A percentile compares a stretch with the other conserved stretches of the same genome.
Conservation (phyloP, 2,888 invertebrate genomes). For the Anthophora plumipes region DNA sequence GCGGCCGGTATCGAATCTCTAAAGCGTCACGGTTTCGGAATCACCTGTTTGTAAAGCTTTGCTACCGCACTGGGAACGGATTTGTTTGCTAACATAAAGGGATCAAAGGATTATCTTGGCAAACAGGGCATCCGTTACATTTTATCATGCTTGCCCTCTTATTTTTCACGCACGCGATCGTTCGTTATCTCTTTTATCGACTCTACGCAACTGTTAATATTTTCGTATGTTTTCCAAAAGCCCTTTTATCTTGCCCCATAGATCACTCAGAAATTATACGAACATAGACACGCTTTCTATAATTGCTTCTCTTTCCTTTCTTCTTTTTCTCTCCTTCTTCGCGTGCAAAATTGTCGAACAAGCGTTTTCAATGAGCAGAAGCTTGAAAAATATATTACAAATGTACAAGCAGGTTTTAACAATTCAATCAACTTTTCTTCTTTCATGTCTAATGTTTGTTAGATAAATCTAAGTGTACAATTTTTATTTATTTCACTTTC, state of each 20-base stretch:
- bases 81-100: slow-evolving; percentile 77
- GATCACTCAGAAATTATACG: slow-evolving; percentile 30
- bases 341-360: neutral
- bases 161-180: slow-evolving; percentile 75
- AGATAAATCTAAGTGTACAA: too few relatives aligned
- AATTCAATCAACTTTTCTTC: too few relatives aligned
- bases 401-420: too few relatives aligned
- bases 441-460: too few relatives aligned
- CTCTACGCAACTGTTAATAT: slow-evolving; percentile 77
- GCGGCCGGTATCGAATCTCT: slow-evolving; percentile 9
- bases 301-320: neutral
- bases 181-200: slow-evolving; percentile 72
- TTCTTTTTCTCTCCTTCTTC: neutral
- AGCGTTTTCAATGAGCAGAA: neutral
- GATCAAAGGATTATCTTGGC: slow-evolving; percentile 76
- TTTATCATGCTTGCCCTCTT: slow-evolving; percentile 74
- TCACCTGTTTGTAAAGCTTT: slow-evolving; percentile 67
- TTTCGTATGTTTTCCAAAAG: slow-evolving; percentile 57
- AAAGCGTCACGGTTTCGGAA: slow-evolving; percentile 43
- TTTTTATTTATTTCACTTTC: too few relatives aligned
- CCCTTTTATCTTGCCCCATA: slow-evolving; percentile 44
- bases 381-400: too few relatives aligned
- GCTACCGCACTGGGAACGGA: slow-evolving; percentile 67
- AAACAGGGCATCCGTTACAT: slow-evolving; percentile 74
- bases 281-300: neutral